Base-by-base conservation (phyloP, 2,888 invertebrate species). In the Baccha elongata region DNA sequence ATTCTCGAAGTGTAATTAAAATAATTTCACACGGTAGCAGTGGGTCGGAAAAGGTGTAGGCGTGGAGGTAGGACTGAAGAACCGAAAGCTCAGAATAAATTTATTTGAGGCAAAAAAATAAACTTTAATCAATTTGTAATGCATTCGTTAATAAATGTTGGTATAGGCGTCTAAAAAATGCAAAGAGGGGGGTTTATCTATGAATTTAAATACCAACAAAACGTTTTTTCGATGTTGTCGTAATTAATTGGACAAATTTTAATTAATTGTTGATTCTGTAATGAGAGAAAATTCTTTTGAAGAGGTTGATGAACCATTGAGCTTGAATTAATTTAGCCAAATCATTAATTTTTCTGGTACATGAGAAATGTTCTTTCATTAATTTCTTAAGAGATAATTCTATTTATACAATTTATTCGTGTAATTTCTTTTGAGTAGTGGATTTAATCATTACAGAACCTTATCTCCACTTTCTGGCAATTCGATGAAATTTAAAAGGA, bases 1-100 rank as follows among this genome's bases (percentile, higher is more conserved):
- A 58, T 58, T 26, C 29, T 44, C 17, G 21, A 64, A 44, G 64
- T 65, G 58, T 69, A 80, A 80, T 74, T 80, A 65, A 74, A 74
- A 65, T 68, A 58, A 60, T 60, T 72, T 44, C 58, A 73, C 53
- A 53, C 67, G 15, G 46, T 64, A n/a, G n/a, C n/a, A n/a, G 29
- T 3, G 26, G 7, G 13, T 21, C n/a, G 32, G 53, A 10, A 13
- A 50, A 40, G 29, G 29, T 11, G 15, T n/a, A 17, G 29, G 29
- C 7, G 46, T 7, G 13, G 37, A 13, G 19, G 8, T 37, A 13
- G 17, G 29, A 48, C 17, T 19, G 40, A 15, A n/a, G 42, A 26
- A 46, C 19, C 46, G 40, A 32, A 48, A 52, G 52, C 26, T 50
- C 13, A 32, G 58, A 72, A 72, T 52, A 37, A 65, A 62, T 67